A percentile compares a stretch with the other conserved stretches of the same genome.
Evolutionary conservation across 64 coral and sea anemone species (phyloP).

Genomic region (Dendrophyllia cribrosa): DNA sequence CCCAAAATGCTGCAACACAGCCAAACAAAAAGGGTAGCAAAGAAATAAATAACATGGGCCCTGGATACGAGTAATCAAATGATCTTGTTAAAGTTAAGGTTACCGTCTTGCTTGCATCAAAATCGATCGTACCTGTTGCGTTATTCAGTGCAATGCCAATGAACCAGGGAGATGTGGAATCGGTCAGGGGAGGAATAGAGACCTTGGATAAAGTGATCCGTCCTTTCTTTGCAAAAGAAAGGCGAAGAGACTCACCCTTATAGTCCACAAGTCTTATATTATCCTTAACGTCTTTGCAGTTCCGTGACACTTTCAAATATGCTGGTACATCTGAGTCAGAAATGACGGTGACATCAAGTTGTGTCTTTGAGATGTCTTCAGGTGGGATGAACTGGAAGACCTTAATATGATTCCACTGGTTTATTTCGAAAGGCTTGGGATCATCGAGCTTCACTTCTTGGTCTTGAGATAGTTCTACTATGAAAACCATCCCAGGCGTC

Average conservation of each 20-base stretch:
- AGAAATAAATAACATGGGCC: not conserved
- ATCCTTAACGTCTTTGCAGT: constrained; percentile 36
- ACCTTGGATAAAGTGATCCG: constrained; percentile 54
- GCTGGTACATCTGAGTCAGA: constrained; percentile 13
- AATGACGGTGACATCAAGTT: constrained; percentile 66
- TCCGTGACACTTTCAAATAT: constrained; percentile 65
- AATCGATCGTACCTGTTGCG: not conserved
- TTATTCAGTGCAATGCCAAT: constrained; percentile 53
- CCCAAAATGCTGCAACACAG: not conserved
- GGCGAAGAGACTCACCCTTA: constrained; percentile 4
- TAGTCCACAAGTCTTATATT: constrained; percentile 5
- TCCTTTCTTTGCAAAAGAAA: constrained; percentile 49
- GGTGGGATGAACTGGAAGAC: constrained; percentile 35
- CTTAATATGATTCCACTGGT: not conserved
- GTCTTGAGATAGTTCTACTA: not conserved
- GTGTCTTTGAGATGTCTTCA: not conserved
- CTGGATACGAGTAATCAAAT: constrained; percentile 23
- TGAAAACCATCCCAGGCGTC: not conserved
- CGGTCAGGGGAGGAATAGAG: constrained; percentile 8
- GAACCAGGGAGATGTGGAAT: constrained; percentile 42
- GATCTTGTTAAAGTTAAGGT: constrained; percentile 14
- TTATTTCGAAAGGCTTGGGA: not conserved
- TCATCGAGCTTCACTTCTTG: not conserved
- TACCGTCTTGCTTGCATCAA: not conserved
- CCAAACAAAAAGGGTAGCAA: not conserved